Evolutionary conservation across 2,113 vertebrate species (phyloP).

Genomic region (Ascaphus truei): DNA sequence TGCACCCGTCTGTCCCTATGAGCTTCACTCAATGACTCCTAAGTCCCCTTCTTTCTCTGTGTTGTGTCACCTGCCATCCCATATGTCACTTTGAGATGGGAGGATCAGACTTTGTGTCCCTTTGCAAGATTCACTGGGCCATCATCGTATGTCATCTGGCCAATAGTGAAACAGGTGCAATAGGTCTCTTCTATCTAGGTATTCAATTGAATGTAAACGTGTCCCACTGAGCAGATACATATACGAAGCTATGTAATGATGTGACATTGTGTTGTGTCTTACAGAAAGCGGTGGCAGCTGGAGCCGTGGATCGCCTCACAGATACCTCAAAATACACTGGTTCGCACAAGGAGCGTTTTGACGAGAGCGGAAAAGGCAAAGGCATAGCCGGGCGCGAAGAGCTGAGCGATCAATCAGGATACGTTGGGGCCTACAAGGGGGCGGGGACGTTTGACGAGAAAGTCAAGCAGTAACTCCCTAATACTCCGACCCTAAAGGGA

Average conservation of each 20-base stretch:
- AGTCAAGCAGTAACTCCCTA: neutral
- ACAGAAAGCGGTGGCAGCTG: conserved; percentile 66
- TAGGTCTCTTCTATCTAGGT: too few species aligned
- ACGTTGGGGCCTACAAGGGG: conserved; percentile 76
- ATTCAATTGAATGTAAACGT: too few species aligned
- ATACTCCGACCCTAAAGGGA: neutral
- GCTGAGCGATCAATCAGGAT: conserved; percentile 61
- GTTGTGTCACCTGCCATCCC: too few species aligned
- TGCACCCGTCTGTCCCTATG: too few species aligned
- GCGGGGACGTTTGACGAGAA: conserved; percentile 72
- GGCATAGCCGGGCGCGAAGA: conserved; percentile 70
- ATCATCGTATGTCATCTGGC: too few species aligned
- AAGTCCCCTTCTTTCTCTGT: neutral
- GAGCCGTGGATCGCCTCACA: conserved; percentile 73
- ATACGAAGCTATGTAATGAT: too few species aligned
- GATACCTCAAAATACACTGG: conserved; percentile 77
- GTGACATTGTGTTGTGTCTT: conserved; percentile 33
- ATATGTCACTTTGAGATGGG: too few species aligned
- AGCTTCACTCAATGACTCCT: neutral
- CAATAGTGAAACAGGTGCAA: too few species aligned
- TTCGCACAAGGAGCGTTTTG: conserved; percentile 82
- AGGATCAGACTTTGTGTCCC: too few species aligned
- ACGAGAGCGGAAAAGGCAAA: conserved; percentile 76
- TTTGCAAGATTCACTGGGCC: too few species aligned
- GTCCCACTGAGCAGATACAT: too few species aligned